Percentiles rank a stretch among this genome's conserved stretches.
Evolutionary conservation across 2,888 invertebrate genomes (phyloP).

Genomic region (Lepidocyrtoides sp.): DNA sequence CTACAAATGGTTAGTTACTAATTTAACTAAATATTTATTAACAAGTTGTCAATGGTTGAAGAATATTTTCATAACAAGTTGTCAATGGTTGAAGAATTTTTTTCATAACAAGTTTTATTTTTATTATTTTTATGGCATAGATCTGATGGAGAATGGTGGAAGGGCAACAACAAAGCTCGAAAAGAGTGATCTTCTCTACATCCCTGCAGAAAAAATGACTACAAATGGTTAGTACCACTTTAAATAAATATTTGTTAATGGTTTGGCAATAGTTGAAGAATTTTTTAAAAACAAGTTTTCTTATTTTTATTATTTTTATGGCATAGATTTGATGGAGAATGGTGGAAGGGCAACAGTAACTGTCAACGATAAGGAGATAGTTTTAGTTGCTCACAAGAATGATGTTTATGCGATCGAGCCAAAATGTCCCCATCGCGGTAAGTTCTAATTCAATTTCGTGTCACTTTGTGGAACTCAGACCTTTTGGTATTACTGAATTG

Average conservation of each 20-base stretch:
- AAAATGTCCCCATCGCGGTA: conserved; percentile 84
- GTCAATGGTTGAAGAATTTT: neutral
- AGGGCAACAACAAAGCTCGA: conserved; percentile 47
- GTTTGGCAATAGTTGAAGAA: neutral
- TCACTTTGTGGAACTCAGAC: too few relatives aligned
- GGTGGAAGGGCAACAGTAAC: conserved; percentile 75
- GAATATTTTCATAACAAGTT: neutral
- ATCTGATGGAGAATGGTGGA: conserved; percentile 73
- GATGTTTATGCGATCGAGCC: conserved; percentile 81
- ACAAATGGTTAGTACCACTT: neutral
- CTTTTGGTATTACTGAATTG: neutral
- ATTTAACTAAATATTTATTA: neutral
- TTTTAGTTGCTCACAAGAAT: conserved; percentile 76
- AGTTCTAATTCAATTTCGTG: conserved; percentile 17
- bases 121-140: conserved; percentile 11
- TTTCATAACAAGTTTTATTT: neutral
- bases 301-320: neutral
- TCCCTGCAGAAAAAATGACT: neutral
- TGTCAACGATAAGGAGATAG: conserved; percentile 82
- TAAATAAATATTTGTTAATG: neutral
- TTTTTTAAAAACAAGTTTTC: neutral
- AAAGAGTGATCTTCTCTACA: neutral
- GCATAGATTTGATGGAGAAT: conserved; percentile 72
- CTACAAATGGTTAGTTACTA: neutral
- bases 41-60: neutral